Evolutionary conservation across 2,113 vertebrate genomes (phyloP), one percentile per base, ranked within the genome.

Genomic region (Tamias sibiricus): DNA sequence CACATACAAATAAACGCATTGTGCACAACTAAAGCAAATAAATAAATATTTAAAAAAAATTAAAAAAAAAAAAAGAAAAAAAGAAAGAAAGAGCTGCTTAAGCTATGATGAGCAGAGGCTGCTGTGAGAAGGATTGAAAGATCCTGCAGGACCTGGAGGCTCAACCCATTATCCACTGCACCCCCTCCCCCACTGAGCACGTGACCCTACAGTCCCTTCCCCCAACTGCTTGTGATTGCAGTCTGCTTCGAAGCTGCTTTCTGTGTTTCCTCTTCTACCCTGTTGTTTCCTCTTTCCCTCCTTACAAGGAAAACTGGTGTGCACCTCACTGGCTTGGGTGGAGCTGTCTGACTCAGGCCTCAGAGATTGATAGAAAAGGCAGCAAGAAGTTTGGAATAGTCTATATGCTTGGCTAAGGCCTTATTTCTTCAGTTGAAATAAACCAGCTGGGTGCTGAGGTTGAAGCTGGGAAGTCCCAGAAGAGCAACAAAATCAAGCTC

Each of bases 201-300:
- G 35, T 92, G 96, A 90, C 37, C 44, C 13, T 9, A 49, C 0
- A 4, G 9, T 22, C 83, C 79, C 91, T 40, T 9, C 87, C 86
- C 88, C 95, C 76, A 32, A 22, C 0, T 37, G 3, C 79, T 79
- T 26, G 40, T 83, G 47, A 30, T 4, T n/a, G 68, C 6, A 66
- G 64, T n/a, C 88, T 30, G 14, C 47, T 71, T 17, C 40, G 72
- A 35, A 85, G 93, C 62, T 17, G 62, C 75, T n/a, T 54, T 35
- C 52, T 81, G 76, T 5, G 54, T 92, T 98, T 97, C 96, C 94
- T 88, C 90, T 92, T 95, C 80, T 84, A 35, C 57, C n/a, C 47
- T 37, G 49, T 84, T 32, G 16, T 92, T 98, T 97, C 95, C 96
- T 92, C 87, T 96, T 95, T 90, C 52, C 88, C 64, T 87, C 54